Evolutionary conservation across 1,140 invertebrate genomes (phyloP), one percentile per base, ranked within the genome.

Genomic region (Anagrus nilaparvatae): DNA sequence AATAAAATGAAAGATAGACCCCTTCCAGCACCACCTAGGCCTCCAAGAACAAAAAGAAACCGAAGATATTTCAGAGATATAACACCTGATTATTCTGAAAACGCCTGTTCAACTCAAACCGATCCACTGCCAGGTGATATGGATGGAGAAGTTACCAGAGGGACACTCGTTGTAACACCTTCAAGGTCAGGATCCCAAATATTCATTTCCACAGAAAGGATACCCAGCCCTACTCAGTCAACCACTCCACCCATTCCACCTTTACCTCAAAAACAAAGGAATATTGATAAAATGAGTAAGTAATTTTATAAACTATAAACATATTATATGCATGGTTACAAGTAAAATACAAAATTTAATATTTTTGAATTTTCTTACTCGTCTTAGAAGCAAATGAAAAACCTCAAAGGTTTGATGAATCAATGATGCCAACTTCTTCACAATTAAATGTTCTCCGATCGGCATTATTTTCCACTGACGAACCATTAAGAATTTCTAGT

Each of bases 1-100:
- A 78, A 75, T 51, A 87, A 82, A 65, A 87, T 88, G 72, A 84
- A 84, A 63, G 75, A 78, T 43, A 71, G 85, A 46, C 85, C 85
- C 0, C 55, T 88, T 40, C 84, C 85, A n/a, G 77, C 85, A 8
- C 84, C 85, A 0, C 84, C 85, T 5, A 65, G 83, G 33, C 84
- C 85, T 25, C 82, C 83, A 0, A n/a, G n/a, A n/a, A n/a, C n/a
- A n/a, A n/a, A n/a, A n/a, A n/a, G n/a, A n/a, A n/a, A n/a, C n/a
- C n/a, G n/a, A n/a, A n/a, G 19, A 3, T 31, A 35, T 33, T 17
- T 35, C 5, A 28, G 45, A 0, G 33, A 41, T 5, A 43, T 47
- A 4, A 43, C 45, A 0, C 40, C 45, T 0, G 40, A 47, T 12
- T 43, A 39, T 10, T 39, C 40, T 51, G 76, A 87, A 63, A 76